phyloP scores from a whole-genome alignment of 2,113 vertebrate genomes.

The Casuarius casuarius region DNA sequence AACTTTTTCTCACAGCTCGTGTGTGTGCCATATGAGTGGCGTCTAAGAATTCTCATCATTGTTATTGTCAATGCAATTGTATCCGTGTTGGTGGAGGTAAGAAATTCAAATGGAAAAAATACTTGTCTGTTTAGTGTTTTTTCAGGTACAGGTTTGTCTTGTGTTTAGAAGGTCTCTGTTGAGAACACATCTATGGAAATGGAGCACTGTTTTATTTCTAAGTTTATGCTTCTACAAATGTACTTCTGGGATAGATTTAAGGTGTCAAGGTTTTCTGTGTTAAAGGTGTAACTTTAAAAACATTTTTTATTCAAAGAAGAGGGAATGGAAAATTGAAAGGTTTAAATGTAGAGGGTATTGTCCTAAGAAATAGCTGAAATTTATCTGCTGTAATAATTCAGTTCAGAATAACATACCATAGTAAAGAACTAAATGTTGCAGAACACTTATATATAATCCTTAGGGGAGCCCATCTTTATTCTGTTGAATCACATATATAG shows the following conservation, averaged over 20 bases:
- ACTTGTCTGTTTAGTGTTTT: not conserved
- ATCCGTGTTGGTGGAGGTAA: constrained; percentile 91
- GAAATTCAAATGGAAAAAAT: constrained; percentile 13
- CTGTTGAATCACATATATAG: not conserved
- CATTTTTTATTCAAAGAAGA: not conserved
- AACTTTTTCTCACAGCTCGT: constrained; percentile 83
- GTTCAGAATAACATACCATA: not conserved
- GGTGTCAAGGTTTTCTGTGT: not conserved
- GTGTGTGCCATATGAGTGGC: constrained; percentile 91
- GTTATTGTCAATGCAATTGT: constrained; percentile 84
- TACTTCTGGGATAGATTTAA: not conserved
- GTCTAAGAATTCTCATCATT: constrained; percentile 83
- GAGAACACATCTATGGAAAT: not conserved
- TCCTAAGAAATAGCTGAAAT: not conserved
- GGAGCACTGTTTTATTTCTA: not conserved
- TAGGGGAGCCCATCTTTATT: not conserved
- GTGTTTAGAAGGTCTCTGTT: not conserved
- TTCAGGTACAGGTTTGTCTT: not conserved
- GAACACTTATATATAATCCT: not conserved
- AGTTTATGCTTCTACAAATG: not conserved
- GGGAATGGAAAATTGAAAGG: not conserved
- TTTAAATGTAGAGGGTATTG: not conserved
- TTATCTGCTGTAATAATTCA: not conserved
- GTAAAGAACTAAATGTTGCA: not conserved
- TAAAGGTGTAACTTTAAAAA: not conserved